Evolutionary conservation across 2,888 invertebrate genomes (phyloP).

Genomic region (Drosophila maculinotata): DNA sequence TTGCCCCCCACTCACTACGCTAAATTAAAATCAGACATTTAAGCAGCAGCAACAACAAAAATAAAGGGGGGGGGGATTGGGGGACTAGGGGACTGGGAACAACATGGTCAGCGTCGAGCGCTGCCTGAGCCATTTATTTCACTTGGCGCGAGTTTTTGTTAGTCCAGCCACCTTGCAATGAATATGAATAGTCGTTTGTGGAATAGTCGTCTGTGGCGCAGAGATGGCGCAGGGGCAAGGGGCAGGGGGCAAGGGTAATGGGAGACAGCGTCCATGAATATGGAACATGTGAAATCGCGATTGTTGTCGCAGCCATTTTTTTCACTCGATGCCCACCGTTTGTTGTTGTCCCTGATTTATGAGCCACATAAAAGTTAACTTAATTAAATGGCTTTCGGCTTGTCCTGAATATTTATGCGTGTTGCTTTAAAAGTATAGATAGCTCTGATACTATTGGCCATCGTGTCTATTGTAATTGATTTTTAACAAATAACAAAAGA

Average conservation of each 20-base stretch:
- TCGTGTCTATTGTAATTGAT: background rate
- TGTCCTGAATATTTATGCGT: conserved; percentile 69
- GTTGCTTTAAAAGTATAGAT: conserved; percentile 6
- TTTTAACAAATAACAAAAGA: too few relatives aligned
- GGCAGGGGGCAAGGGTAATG: background rate
- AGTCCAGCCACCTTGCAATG: conserved; percentile 59
- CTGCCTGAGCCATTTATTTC: conserved; percentile 65
- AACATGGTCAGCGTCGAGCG: conserved; percentile 80
- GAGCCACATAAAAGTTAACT: conserved; percentile 79
- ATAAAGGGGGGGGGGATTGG: background rate
- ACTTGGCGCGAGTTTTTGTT: conserved; percentile 62
- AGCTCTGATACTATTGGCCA: background rate
- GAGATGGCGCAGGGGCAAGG: background rate
- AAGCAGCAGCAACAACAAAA: conserved; percentile 23
- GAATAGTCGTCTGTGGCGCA: background rate
- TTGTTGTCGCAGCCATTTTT: conserved; percentile 39
- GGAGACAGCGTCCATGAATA: conserved; percentile 57
- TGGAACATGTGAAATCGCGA: conserved; percentile 62
- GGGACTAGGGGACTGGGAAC: conserved; percentile 41
- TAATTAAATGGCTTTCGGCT: conserved; percentile 76
- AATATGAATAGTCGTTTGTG: conserved; percentile 33
- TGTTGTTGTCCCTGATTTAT: conserved; percentile 65
- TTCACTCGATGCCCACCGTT: conserved; percentile 62
- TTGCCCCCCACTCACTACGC: conserved; percentile 9
- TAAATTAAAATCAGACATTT: conserved; percentile 68